Base-by-base conservation (phyloP, 2,113 vertebrate species). In the Condylura cristata region DNA sequence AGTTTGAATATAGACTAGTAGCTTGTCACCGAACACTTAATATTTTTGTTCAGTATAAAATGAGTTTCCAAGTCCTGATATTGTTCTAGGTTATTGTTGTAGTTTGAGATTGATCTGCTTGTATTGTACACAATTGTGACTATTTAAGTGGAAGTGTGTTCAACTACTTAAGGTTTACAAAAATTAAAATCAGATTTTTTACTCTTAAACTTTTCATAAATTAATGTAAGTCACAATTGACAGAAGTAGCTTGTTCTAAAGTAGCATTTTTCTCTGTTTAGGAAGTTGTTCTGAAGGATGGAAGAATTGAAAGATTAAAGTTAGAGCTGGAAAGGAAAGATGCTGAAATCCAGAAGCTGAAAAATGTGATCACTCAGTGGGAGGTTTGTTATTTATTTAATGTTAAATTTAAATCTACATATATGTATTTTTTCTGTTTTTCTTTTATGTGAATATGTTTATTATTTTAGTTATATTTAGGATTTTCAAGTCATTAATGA, bases 251-350 rank as follows among this genome's bases (percentile, higher is more conserved):
- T 89, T 87, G 58, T 89, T 60, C 60, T 93, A 89, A 97, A 95
- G 10, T 80, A 32, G 12, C 87, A 3, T 95, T 89, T 96, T 94
- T 92, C 46, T 61, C 32, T 89, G 51, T 96, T 39, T 17, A 98
- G 98, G 97, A 98, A 85, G 94, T 94, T 39, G 86, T 93, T 97
- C 92, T 98, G 56, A 98, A 98, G 97, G 99, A 99, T 83, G 98
- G 98, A 68, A 98, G 98, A 98, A 98, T 98, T 82, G 99, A 99
- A 97, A 98, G 97, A 97, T 97, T 99, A 90, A 99, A 99, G 94
- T 98, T 99, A 1, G 98, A 99, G 80, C 98, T 99, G 96, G 99
- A 99, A 98, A 99, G 99, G 98, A 99, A 99, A 98, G 99, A 99
- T 96, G 95, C 97, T 95, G 99, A 99, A 98, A 99, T 99, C n/a